Base-by-base conservation (phyloP, 2,797 vertebrate genomes). In the Pseudomugil gertrudae region DNA sequence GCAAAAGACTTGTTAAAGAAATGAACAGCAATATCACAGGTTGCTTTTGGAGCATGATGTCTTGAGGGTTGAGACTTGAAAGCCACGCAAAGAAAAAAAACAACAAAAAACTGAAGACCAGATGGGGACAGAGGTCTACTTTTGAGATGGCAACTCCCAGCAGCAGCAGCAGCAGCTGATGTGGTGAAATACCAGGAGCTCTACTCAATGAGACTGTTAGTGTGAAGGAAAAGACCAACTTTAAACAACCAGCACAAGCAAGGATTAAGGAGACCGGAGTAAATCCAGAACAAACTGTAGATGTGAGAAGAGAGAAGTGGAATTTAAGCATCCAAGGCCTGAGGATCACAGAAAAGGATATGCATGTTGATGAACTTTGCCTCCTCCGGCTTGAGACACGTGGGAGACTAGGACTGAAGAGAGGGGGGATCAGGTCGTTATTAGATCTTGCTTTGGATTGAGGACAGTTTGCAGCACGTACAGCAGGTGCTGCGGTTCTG, bases 331-430 rank as follows among this genome's bases (percentile, higher is more conserved):
- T 55, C 57, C 63, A 57, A 33, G 73, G 59, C 76, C 61, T 13
- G 73, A 67, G 80, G 83, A 85, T 81, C 78, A 74, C 61, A 61
- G 76, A 1, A 10, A 64, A 66, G 85, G 80, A 84, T 78, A 63
- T 77, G 81, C 78, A 82, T 78, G 73, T 52, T 69, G 76, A 84
- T 83, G 69, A 80, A 84, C 81, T 83, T 73, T 79, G 81, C 88
- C 76, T 84, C 74, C 58, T 65, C 58, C 7, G 10, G 82, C 74
- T 55, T 64, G 63, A 76, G 59, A 67, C 35, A 43, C 29, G 13
- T 30, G 13, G 70, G 55, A 53, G 40, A 74, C 56, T 72, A 54
- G 64, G 73, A 76, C 78, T 69, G 69, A 85, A 80, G 40, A 74
- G 69, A 75, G 71, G 85, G 71, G 76, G 71, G 53, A 85, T 63